Percentiles rank a stretch among this genome's conserved stretches.
Evolutionary conservation across 2,888 invertebrate genomes (phyloP).

Genomic region (Cantharis lateralis): DNA sequence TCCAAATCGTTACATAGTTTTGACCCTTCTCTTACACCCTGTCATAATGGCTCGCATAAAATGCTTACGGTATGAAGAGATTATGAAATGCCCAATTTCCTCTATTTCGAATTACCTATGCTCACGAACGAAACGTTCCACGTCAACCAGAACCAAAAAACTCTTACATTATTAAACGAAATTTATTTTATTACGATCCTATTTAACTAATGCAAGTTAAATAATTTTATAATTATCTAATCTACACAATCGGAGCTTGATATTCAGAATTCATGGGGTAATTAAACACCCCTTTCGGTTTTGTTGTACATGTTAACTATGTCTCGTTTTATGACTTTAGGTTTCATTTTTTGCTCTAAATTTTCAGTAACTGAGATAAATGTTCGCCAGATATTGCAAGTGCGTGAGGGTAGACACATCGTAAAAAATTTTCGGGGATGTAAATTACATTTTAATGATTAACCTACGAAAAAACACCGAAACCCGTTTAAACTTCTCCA

Average conservation of each 20-base stretch:
- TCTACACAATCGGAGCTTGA: neutral
- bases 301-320: neutral
- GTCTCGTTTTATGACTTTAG: neutral
- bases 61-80: slow-evolving; percentile 43
- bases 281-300: neutral
- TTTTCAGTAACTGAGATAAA: neutral
- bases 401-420: neutral
- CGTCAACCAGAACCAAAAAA: neutral
- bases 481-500: neutral
- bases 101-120: neutral
- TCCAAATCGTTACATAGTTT: slow-evolving; percentile 40
- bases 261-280: neutral
- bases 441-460: neutral
- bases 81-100: slow-evolving; percentile 32
- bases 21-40: slow-evolving; percentile 35
- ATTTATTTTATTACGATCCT: neutral
- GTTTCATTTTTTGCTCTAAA: neutral
- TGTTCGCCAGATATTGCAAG: neutral
- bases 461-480: neutral
- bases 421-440: neutral
- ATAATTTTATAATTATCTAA: neutral
- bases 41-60: slow-evolving; percentile 41
- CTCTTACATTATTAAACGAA: neutral
- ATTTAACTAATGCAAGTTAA: neutral
- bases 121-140: neutral